phyloP scores from a whole-genome alignment of 2,113 vertebrate species.

The Vidua macroura region DNA sequence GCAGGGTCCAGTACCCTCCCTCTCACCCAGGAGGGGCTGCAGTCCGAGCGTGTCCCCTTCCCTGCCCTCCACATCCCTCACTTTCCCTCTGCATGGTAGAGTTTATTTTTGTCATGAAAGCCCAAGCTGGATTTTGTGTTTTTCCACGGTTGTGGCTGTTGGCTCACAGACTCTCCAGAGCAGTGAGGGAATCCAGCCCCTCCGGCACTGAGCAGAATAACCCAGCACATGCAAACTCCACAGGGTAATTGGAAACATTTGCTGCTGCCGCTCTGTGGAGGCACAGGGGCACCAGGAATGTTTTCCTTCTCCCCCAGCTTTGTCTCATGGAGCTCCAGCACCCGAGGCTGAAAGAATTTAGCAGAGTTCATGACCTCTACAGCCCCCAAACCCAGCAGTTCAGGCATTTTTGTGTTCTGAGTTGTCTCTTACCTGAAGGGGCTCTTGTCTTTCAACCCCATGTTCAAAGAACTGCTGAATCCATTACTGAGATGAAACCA shows the following conservation, averaged over 20 bases:
- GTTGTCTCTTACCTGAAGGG: not conserved
- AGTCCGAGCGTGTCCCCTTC: not conserved
- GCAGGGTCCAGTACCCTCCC: fast-evolving
- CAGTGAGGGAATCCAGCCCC: not conserved
- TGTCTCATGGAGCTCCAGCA: not conserved
- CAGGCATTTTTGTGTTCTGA: not conserved
- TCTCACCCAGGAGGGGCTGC: not conserved
- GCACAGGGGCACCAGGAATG: not conserved
- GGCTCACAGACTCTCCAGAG: not conserved
- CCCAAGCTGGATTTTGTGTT: not conserved
- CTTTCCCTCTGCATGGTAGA: not conserved
- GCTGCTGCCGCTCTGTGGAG: not conserved
- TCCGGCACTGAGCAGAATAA: not conserved
- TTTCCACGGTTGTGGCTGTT: not conserved
- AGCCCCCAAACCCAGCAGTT: not conserved
- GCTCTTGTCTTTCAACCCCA: not conserved
- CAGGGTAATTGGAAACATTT: constrained; percentile 54
- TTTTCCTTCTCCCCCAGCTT: constrained; percentile 14
- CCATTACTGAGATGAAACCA: not conserved
- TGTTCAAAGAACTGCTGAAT: not conserved
- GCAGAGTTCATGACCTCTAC: not conserved
- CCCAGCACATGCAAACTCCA: not conserved
- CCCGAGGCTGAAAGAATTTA: not conserved
- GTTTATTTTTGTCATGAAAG: not conserved
- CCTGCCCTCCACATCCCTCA: fast-evolving